Evolutionary conservation across 2,888 invertebrate species (phyloP).

Genomic region (Ichneumoninae sp.): DNA sequence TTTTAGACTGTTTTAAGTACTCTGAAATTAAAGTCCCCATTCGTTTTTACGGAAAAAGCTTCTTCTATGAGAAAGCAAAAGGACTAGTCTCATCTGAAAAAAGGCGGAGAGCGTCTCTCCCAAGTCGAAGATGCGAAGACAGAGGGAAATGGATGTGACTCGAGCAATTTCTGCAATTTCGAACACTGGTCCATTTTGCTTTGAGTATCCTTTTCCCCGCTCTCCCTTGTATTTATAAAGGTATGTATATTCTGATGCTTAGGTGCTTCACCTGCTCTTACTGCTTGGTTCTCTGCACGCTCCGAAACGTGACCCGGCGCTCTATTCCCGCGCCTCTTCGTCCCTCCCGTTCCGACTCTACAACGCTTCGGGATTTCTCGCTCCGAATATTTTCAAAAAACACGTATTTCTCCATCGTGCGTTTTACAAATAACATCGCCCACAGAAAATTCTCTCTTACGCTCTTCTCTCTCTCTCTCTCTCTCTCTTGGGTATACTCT

Average conservation of each 20-base stretch:
- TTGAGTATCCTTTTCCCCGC: background rate
- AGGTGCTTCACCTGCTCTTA: constrained; percentile 47
- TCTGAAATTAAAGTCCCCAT: background rate
- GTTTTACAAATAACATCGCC: background rate
- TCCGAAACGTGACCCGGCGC: constrained; percentile 67
- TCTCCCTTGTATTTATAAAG: background rate
- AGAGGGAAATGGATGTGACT: background rate
- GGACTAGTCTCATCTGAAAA: background rate
- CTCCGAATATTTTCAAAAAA: constrained; percentile 7
- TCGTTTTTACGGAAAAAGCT: background rate
- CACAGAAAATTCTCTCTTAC: background rate
- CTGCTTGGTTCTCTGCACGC: constrained; percentile 37
- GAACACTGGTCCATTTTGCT: background rate
- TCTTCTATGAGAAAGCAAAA: background rate
- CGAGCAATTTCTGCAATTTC: background rate
- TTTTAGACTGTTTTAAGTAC: background rate
- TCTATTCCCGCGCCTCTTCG: constrained; percentile 19
- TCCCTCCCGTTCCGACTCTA: background rate
- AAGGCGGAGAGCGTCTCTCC: background rate
- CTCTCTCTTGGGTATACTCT: background rate
- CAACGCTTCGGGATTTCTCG: constrained; percentile 18
- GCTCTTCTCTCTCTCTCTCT: background rate
- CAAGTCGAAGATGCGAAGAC: background rate
- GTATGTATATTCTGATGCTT: constrained; percentile 20
- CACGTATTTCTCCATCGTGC: background rate